Conservation (phyloP, 2,797 vertebrate genomes). For the Mus caroli region DNA sequence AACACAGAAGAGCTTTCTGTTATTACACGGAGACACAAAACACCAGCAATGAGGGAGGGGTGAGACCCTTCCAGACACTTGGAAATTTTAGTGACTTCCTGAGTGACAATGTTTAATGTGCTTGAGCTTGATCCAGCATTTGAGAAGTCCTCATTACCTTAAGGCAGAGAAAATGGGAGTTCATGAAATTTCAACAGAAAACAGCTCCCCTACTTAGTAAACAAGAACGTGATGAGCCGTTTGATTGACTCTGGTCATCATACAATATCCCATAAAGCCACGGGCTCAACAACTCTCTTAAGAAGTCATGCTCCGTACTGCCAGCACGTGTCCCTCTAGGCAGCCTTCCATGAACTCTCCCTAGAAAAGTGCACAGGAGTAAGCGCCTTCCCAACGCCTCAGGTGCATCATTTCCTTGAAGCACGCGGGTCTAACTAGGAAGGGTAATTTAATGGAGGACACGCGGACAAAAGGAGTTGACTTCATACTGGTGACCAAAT, state of each 20-base stretch:
- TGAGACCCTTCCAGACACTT: neutral
- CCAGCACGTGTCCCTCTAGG: neutral
- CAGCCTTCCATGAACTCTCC: neutral
- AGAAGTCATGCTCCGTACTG: neutral
- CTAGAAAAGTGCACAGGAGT: neutral
- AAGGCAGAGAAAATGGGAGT: conserved; percentile 49
- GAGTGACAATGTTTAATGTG: conserved; percentile 47
- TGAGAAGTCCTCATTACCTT: conserved; percentile 27
- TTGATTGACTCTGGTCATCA: conserved; percentile 17
- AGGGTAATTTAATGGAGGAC: neutral
- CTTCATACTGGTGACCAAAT: neutral
- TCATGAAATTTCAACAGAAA: conserved; percentile 50
- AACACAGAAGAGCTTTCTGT: neutral
- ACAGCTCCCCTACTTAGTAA: neutral
- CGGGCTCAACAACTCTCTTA: neutral
- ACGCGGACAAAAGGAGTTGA: neutral
- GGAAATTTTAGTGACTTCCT: conserved; percentile 28
- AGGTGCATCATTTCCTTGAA: conserved; percentile 21
- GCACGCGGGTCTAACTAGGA: neutral
- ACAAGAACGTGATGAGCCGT: conserved; percentile 35
- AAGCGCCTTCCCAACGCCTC: neutral
- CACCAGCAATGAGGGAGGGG: conserved; percentile 22
- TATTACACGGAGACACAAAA: neutral
- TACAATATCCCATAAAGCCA: conserved; percentile 47
- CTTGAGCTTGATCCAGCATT: conserved; percentile 47